phyloP scores from a whole-genome alignment of 2,888 invertebrate species.

The Cartodere bifasciata region DNA sequence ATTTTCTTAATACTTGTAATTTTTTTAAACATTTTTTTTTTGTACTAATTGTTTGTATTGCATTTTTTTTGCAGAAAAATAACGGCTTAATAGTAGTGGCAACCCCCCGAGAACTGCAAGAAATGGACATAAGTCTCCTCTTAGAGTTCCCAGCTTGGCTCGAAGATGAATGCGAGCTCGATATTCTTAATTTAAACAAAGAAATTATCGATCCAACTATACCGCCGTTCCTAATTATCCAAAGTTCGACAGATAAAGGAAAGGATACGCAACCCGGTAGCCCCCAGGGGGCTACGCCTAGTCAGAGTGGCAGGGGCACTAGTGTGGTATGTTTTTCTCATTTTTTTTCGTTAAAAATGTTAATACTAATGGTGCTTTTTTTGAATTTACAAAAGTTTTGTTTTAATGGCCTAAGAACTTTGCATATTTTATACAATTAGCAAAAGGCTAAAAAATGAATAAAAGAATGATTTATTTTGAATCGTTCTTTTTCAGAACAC shows the following conservation, averaged over 20 bases:
- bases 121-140: conserved; percentile 89
- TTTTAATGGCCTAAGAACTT: no score
- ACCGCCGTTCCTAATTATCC: conserved; percentile 85
- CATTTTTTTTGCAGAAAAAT: conserved; percentile 45
- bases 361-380: no score
- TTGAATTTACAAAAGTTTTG: no score
- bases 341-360: no score
- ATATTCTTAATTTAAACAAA: conserved; percentile 75
- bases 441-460: no score
- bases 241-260: conserved; percentile 47
- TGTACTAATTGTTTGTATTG: no score
- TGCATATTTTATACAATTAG: no score
- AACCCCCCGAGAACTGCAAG: conserved; percentile 90
- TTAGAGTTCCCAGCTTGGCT: conserved; percentile 87
- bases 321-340: conserved; percentile 58
- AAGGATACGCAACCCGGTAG: conserved; percentile 44
- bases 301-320: conserved; percentile 76
- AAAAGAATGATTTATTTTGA: no score
- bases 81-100: conserved; percentile 80
- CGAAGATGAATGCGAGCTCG: conserved; percentile 94
- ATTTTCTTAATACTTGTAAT: no score
- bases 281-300: conserved; percentile 57
- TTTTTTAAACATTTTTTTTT: no score
- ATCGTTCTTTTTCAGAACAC: no score
- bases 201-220: conserved; percentile 36